A percentile compares a stretch with the other conserved stretches of the same genome.
These are phyloP conservation scores for Sigmodon hispidus DNA, from an alignment of 2,113 vertebrate species.

Conservation along the genomic window DNA sequence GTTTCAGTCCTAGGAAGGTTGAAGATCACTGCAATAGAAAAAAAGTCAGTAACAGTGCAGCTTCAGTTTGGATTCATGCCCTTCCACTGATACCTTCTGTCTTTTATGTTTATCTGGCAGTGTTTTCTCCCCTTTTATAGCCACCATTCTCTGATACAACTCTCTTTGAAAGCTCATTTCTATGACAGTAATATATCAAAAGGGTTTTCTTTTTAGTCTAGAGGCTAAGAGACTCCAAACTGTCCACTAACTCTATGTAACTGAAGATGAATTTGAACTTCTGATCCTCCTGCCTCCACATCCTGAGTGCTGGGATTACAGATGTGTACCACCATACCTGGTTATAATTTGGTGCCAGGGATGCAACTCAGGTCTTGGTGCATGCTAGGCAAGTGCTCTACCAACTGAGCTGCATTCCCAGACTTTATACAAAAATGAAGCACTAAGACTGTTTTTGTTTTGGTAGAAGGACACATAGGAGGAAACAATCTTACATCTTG, in stretches of 20 bases:
- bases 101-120: not conserved
- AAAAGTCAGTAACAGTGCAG: not conserved
- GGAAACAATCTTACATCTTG: not conserved
- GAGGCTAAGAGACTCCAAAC: not conserved
- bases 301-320: not conserved
- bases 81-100: not conserved
- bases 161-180: slow-evolving; percentile 27
- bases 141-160: not conserved
- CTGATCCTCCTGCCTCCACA: not conserved
- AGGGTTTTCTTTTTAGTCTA: not conserved
- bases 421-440: not conserved
- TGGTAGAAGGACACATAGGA: not conserved
- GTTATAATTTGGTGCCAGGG: not conserved
- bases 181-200: slow-evolving; percentile 12
- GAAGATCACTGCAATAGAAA: not conserved
- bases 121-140: not conserved
- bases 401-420: not conserved
- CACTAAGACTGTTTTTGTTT: not conserved
- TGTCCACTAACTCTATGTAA: not conserved
- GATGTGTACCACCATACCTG: not conserved
- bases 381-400: not conserved
- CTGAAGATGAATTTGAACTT: not conserved
- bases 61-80: not conserved
- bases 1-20: not conserved
- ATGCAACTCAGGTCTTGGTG: not conserved